Percentiles rank a stretch among this genome's conserved stretches.
These are phyloP conservation scores for Enteromius thamalakanensis DNA, from an alignment of 2,797 vertebrate genomes.

Conservation along the genomic window DNA sequence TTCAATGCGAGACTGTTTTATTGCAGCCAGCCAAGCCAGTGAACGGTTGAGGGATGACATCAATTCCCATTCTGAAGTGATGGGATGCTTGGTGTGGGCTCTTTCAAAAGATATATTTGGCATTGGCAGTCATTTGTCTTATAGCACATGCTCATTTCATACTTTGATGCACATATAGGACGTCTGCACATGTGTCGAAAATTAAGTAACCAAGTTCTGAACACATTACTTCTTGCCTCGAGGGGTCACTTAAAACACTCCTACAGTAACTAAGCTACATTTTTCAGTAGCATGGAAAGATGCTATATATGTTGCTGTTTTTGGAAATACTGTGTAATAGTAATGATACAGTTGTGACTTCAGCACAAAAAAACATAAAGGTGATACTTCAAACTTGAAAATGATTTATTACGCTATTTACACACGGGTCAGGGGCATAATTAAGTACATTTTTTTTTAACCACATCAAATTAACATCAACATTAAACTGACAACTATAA, in stretches of 20 bases:
- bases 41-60: slow-evolving; percentile 44
- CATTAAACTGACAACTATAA: neutral
- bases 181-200: slow-evolving; percentile 16
- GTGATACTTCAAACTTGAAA: neutral
- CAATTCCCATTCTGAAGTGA: slow-evolving; percentile 48
- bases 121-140: slow-evolving; percentile 33
- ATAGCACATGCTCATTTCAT: slow-evolving; percentile 32
- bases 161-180: slow-evolving; percentile 39
- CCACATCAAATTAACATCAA: neutral
- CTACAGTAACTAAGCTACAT: neutral
- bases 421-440: neutral
- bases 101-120: slow-evolving; percentile 39
- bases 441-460: neutral
- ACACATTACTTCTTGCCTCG: slow-evolving; percentile 4
- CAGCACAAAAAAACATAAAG: neutral
- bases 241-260: neutral
- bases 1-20: slow-evolving; percentile 48
- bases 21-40: slow-evolving; percentile 36
- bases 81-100: slow-evolving; percentile 10
- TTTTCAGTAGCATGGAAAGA: neutral
- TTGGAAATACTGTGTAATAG: neutral
- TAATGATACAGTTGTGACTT: no score
- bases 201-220: neutral
- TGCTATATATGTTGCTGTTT: neutral
- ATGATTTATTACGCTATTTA: neutral